Evolutionary conservation across 2,113 vertebrate species (phyloP), one percentile per base, ranked within the genome.

Genomic region (Vidua chalybeata): DNA sequence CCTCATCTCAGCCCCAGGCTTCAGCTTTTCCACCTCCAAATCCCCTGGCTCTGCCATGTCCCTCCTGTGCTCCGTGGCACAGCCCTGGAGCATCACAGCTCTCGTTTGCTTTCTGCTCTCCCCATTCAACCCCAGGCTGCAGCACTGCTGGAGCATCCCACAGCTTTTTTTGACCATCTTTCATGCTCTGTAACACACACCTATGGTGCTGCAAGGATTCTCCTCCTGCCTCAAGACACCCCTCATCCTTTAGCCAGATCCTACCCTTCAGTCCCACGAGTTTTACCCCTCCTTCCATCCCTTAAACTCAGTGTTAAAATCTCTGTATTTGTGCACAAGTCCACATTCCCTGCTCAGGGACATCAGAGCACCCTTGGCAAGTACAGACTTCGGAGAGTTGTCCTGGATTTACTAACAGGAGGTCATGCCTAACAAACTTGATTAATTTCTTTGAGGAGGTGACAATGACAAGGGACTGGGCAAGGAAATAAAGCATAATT

Each of bases 371-470:
- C 26, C 5, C 54, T 87, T 79, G 92, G 73, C 83, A 95, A 78
- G 79, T 22, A 51, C 37, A 62, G 80, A 28, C 26, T 58, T 92
- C 48, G 41, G 78, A 97, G 89, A 92, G 90, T 69, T 78, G 79
- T 81, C 54, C 81, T 84, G 85, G 61, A 77, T 91, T 76, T 94
- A 78, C 83, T 88, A 85, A 74, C 72, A 19, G 52, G 85, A 97
- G 80, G 41, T 95, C 94, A 92, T 80, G 87, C 95, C 94, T 97
- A 97, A 93, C 33, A 56, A 97, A 95, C 83, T 62, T 93, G 94
- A 97, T 97, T 97, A 95, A 96, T 90, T 96, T 94, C 92, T 91
- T 91, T 92, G 83, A 95, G 85, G 67, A 92, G 61, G 69, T 91
- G 91, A 96, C 95, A 95, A 88, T 97, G 88, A 97, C 79, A 87